Base-by-base conservation (phyloP, 2,888 invertebrate genomes). In the Sphaerophoria rueppellii region DNA sequence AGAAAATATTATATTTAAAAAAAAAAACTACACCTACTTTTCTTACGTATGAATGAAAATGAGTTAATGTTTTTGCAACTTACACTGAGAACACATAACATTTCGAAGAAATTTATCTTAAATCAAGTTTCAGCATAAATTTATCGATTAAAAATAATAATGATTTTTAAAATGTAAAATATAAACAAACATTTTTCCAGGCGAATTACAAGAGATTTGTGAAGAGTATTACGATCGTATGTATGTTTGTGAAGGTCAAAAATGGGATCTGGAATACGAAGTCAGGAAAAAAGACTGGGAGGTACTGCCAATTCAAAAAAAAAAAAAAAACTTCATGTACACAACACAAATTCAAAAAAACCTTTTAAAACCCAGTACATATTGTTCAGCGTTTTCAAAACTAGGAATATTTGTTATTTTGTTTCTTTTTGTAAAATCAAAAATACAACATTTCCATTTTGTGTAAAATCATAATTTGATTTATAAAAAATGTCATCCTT, bases 211-310 rank as follows among this genome's bases (percentile, higher is more conserved):
- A 95, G 95, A 95, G 95, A 96, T 98, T 94, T 95, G 96, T 94
- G 95, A 97, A 95, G 96, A 97, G 94, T 97, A 98, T 95, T 96
- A 96, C 96, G 96, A 97, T 93, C 97, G 98, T 95, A 96, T 98
- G 95, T 96, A 96, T 95, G 95, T 96, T 94, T 97, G 98, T 95
- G 99, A 99, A 95, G 96, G 97, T 94, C 98, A 98, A 94, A 99
- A 99, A 95, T 99, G 98, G 96, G 99, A 99, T 96, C 98, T 99
- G 97, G 99, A 99, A 96, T 96, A 97, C 95, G 98, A 98, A 95
- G 98, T 99, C 95, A 96, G 98, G 94, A 98, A 98, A 95, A 98
- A 98, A 95, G 99, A 99, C 95, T 98, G 96, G 95, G 99, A 99
- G 98, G 98, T 98, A 96, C 95, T 95, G 94, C 94, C 93, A 90